Evolutionary conservation across 2,888 invertebrate species (phyloP), one percentile per base, ranked within the genome.

Genomic region (Scelioninae gen. 1): DNA sequence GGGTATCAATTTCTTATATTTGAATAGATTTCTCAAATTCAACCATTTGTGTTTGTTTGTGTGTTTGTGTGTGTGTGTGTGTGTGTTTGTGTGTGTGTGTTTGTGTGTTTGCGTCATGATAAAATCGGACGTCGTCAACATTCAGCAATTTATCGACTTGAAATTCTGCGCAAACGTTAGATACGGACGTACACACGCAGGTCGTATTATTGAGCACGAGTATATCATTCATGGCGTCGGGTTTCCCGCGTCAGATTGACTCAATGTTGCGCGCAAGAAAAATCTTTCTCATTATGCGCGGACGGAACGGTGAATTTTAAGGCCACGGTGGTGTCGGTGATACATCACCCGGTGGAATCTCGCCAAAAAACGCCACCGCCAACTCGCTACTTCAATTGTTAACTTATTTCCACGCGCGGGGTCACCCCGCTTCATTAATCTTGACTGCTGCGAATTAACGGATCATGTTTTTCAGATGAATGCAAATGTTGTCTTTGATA

Each of bases 91-190:
- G 8, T 16, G n/a, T n/a, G n/a, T 23, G 4, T 23, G 23, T 23
- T 2, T 23, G 23, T 23, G 23, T 23, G 23, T 23, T 23, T 23
- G 23, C 49, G 8, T 16, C 31, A 31, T 47, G 75, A 65, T 65
- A 56, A 75, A 55, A 65, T 56, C 65, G 34, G 65, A 65, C 58
- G 75, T 75, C 58, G 75, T 75, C 56, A 65, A 56, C 65, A 40
- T 75, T 75, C 38, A 75, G 65, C 65, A 66, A 66, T 76, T 76
- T 65, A 75, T 75, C 58, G 75, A 75, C 75, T 75, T 66, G 29
- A 66, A 75, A 75, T 66, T 75, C 75, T 75, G 75, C 75, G 65
- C 75, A 75, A 75, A 75, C 75, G 65, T 75, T 65, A 34, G 58
- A 65, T 47, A 63, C 72, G 43, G 51, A 60, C 62, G 34, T 16